These are phyloP conservation scores for Margaritifera margaritifera DNA, from an alignment of 2,888 invertebrate genomes.

Conservation along the genomic window DNA sequence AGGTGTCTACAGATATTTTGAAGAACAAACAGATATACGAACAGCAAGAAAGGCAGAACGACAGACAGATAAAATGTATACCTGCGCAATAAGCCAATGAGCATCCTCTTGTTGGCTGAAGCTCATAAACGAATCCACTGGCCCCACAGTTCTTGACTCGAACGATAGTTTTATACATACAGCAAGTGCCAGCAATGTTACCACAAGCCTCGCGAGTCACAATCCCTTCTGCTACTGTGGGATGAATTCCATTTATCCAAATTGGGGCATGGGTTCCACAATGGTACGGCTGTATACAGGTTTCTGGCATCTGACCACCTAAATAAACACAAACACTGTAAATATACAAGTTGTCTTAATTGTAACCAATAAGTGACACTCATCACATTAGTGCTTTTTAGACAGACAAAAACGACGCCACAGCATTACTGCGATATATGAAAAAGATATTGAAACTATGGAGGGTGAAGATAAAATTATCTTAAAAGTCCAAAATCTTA, in stretches of 20 bases:
- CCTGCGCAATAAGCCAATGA: slow-evolving; percentile 36
- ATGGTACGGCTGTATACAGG: slow-evolving; percentile 20
- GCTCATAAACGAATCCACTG: slow-evolving; percentile 20
- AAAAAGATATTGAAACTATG: too few species aligned
- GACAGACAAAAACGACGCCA: too few species aligned
- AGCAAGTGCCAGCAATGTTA: slow-evolving; percentile 7
- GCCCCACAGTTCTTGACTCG: slow-evolving; percentile 30
- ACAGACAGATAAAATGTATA: background rate
- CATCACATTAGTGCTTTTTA: too few species aligned
- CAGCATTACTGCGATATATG: too few species aligned
- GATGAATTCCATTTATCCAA: slow-evolving; percentile 28
- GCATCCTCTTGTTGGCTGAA: slow-evolving; percentile 24
- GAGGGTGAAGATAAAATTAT: too few species aligned
- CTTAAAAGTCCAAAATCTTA: too few species aligned
- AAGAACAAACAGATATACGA: too few species aligned
- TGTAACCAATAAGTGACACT: too few species aligned
- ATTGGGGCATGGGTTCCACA: slow-evolving; percentile 32
- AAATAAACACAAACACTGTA: too few species aligned
- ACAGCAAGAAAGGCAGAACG: too few species aligned
- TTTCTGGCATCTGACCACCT: slow-evolving; percentile 11
- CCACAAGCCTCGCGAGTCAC: slow-evolving; percentile 16
- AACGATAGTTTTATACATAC: slow-evolving; percentile 9
- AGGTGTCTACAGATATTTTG: too few species aligned
- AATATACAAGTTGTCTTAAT: too few species aligned
- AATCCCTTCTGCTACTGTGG: slow-evolving; percentile 14